Percentiles rank a stretch among this genome's conserved stretches.
These are phyloP conservation scores for Acanthosepion lycidas DNA, from an alignment of 2,888 invertebrate genomes.

Conservation along the genomic window DNA sequence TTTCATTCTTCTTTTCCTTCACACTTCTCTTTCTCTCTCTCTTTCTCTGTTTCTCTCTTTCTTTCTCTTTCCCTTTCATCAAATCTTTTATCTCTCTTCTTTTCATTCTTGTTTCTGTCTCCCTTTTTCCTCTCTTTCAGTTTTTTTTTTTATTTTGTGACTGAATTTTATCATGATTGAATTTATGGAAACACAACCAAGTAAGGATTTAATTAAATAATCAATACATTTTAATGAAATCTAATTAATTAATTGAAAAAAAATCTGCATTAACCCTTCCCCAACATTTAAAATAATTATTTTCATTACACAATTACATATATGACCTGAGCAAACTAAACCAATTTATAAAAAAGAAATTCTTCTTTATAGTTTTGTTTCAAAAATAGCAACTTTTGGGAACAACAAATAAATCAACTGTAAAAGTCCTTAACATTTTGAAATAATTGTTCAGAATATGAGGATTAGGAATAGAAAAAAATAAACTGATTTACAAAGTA, in stretches of 20 bases:
- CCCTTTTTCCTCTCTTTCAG: too few relatives aligned
- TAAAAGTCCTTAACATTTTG: not conserved
- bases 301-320: not conserved
- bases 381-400: not conserved
- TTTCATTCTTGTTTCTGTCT: too few relatives aligned
- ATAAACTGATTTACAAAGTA: too few relatives aligned
- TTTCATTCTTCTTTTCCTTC: not conserved
- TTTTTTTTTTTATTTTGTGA: too few relatives aligned
- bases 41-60: too few relatives aligned
- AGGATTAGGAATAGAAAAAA: too few relatives aligned
- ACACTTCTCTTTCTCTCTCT: too few relatives aligned
- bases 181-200: not conserved
- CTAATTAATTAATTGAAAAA: not conserved
- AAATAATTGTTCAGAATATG: too few relatives aligned
- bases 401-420: not conserved
- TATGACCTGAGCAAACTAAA: not conserved
- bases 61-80: too few relatives aligned
- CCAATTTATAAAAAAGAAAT: not conserved
- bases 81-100: too few relatives aligned
- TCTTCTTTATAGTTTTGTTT: not conserved
- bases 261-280: not conserved
- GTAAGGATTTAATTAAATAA: not conserved
- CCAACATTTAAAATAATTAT: not conserved
- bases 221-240: not conserved
- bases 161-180: too few relatives aligned